A percentile compares a stretch with the other conserved stretches of the same genome.
These are phyloP conservation scores for Hemibagrus wyckioides DNA, from an alignment of 2,113 vertebrate genomes.

Conservation along the genomic window DNA sequence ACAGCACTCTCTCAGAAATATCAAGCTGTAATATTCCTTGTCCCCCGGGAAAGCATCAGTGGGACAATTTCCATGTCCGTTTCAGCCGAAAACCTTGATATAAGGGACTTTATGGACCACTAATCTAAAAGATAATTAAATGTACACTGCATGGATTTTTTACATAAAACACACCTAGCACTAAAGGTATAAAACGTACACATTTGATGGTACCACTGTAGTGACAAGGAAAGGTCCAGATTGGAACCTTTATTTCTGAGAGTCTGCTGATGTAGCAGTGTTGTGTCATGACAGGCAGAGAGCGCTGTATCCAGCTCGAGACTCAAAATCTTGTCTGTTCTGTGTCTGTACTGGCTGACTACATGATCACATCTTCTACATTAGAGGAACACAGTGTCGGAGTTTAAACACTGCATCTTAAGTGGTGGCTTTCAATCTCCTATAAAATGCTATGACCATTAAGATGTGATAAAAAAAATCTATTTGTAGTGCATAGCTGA, in stretches of 20 bases:
- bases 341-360: neutral
- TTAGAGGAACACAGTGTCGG: neutral
- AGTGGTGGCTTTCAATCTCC: neutral
- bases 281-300: neutral
- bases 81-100: neutral
- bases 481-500: neutral
- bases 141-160: neutral
- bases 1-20: neutral
- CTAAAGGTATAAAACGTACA: neutral
- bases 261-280: neutral
- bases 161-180: neutral
- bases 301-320: neutral
- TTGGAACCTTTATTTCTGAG: neutral
- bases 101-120: neutral
- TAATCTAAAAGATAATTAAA: neutral
- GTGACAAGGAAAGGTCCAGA: neutral
- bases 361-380: neutral
- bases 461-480: neutral
- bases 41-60: neutral
- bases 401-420: neutral
- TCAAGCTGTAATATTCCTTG: neutral
- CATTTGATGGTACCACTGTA: neutral
- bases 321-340: neutral
- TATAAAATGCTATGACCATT: neutral
- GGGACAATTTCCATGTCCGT: too few species aligned